A percentile compares a stretch with the other conserved stretches of the same genome.
Evolutionary conservation across 2,888 invertebrate genomes (phyloP).

Genomic region (Adelphocoris suturalis): DNA sequence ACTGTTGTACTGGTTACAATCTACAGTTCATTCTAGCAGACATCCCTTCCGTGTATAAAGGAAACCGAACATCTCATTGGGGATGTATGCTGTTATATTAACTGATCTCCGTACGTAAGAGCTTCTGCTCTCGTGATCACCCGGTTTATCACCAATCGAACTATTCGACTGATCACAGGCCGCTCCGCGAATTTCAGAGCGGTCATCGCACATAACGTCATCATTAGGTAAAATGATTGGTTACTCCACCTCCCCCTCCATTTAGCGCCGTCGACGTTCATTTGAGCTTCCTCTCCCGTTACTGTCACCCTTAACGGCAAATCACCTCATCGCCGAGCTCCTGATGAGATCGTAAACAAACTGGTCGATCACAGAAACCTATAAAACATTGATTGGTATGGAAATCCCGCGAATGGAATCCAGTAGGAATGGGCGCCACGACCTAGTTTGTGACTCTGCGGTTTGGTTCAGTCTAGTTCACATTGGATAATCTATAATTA

Average conservation of each 20-base stretch:
- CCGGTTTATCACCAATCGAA: neutral
- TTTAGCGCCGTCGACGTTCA: slow-evolving; percentile 5
- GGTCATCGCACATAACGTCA: neutral
- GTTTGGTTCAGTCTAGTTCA: no score
- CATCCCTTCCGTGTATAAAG: no score
- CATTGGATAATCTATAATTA: no score
- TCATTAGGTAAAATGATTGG: neutral
- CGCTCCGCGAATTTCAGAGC: neutral
- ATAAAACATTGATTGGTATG: neutral
- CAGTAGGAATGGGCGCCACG: no score
- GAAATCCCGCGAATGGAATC: no score
- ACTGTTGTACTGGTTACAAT: no score
- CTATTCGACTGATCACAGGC: neutral
- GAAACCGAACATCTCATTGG: no score
- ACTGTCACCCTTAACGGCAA: neutral
- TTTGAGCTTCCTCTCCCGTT: neutral
- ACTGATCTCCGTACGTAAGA: no score
- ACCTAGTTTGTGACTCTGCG: no score
- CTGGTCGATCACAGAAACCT: neutral
- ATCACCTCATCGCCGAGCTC: neutral
- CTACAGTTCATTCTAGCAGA: no score
- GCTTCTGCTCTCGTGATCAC: no score
- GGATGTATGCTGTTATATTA: no score
- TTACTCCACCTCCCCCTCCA: neutral
- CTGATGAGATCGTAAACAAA: slow-evolving; percentile 9